These are phyloP conservation scores for Rhodinocichla rosea DNA, from an alignment of 2,113 vertebrate species.

Conservation along the genomic window DNA sequence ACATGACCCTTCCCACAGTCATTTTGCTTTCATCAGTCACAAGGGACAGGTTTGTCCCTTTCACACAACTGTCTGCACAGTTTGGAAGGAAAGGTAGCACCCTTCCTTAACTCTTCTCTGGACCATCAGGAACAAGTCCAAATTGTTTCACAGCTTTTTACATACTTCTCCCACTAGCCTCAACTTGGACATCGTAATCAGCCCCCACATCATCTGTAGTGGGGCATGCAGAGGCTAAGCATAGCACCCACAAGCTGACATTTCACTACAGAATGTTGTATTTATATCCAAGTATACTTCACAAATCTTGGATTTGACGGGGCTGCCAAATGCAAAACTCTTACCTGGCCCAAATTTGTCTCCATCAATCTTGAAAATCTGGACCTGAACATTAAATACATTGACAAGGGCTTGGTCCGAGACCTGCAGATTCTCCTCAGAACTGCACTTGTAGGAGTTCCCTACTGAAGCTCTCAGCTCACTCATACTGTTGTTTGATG, in stretches of 20 bases:
- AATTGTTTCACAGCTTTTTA: background rate
- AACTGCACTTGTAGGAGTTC: constrained; percentile 87
- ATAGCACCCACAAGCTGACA: background rate
- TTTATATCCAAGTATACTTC: background rate
- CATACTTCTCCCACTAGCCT: background rate
- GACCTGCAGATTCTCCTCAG: constrained; percentile 80
- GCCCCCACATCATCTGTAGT: background rate
- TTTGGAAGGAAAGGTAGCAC: background rate
- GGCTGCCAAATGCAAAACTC: background rate
- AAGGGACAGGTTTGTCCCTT: background rate
- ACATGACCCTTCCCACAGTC: fast-evolving
- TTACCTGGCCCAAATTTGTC: constrained; percentile 88
- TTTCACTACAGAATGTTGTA: background rate
- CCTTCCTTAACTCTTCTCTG: background rate
- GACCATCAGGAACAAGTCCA: background rate
- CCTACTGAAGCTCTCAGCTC: constrained; percentile 82
- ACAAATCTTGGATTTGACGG: background rate
- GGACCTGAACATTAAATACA: constrained; percentile 84
- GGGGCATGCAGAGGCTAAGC: background rate
- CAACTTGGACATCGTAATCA: background rate
- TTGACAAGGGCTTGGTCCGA: constrained; percentile 73
- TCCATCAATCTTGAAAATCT: constrained; percentile 83
- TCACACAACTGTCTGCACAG: background rate
- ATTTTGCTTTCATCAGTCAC: background rate
- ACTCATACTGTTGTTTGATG: constrained; percentile 75